Conservation (phyloP, 1,140 invertebrate genomes). For the Neotoxoptera formosana region DNA sequence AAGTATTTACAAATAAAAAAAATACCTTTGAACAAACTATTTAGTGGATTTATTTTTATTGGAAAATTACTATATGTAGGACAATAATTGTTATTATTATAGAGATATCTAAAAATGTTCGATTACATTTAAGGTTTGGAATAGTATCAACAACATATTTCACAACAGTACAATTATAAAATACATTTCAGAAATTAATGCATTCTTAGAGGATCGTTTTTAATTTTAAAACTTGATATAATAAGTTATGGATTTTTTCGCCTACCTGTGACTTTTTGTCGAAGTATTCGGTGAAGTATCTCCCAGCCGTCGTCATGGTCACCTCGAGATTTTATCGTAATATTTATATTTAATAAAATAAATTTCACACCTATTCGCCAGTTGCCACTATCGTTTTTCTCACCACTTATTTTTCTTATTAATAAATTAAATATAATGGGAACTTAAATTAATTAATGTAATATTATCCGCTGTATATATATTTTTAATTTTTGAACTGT, state of each 20-base stretch:
- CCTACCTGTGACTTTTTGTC: not conserved
- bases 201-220: not conserved
- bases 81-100: too few relatives aligned
- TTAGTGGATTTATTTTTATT: too few relatives aligned
- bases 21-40: too few relatives aligned
- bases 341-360: not conserved
- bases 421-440: not conserved
- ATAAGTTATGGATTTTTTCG: not conserved
- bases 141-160: too few relatives aligned
- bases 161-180: not conserved
- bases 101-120: too few relatives aligned
- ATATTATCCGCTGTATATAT: too few relatives aligned
- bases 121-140: too few relatives aligned
- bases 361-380: not conserved
- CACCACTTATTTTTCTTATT: not conserved
- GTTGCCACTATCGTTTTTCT: not conserved
- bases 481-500: too few relatives aligned
- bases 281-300: too few relatives aligned
- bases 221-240: not conserved
- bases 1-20: too few relatives aligned
- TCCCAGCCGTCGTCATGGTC: too few relatives aligned
- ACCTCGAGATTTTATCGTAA: not conserved
- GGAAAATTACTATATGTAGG: too few relatives aligned
- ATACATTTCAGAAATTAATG: not conserved
- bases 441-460: not conserved